Conservation (phyloP, 2,113 vertebrate genomes). For the Grammomys surdaster region DNA sequence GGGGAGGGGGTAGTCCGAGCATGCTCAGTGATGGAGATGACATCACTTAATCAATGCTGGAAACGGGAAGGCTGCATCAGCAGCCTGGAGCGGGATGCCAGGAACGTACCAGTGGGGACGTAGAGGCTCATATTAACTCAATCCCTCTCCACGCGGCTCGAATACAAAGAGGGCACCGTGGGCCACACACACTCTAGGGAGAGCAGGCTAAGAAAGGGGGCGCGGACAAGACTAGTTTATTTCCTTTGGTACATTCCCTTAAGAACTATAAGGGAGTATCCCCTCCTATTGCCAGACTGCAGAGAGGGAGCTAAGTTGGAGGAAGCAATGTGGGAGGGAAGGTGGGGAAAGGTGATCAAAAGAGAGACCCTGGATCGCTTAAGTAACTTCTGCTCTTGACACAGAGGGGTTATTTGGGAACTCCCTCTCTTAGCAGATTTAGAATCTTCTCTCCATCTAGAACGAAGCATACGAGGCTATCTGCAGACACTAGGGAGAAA, state of each 20-base stretch:
- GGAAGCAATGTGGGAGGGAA: neutral
- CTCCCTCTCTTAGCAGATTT: neutral
- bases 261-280: slow-evolving; percentile 39
- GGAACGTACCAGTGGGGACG: slow-evolving; percentile 70
- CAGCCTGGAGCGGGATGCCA: slow-evolving; percentile 75
- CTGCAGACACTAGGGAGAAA: neutral
- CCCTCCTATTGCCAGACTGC: neutral
- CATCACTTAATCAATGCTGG: slow-evolving; percentile 86
- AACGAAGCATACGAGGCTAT: neutral
- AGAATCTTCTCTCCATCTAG: neutral
- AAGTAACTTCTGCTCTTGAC: slow-evolving; percentile 72
- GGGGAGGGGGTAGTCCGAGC: slow-evolving; percentile 78
- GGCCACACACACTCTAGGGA: slow-evolving; percentile 48
- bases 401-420: neutral
- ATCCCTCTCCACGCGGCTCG: slow-evolving; percentile 58
- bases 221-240: neutral
- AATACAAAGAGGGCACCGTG: slow-evolving; percentile 77
- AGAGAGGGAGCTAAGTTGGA: neutral
- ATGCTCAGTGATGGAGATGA: slow-evolving; percentile 87
- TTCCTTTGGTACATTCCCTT: slow-evolving; percentile 56
- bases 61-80: slow-evolving; percentile 80
- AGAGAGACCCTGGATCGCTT: neutral
- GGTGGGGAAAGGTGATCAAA: neutral
- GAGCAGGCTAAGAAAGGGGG: neutral
- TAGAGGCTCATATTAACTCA: slow-evolving; percentile 60